Base-by-base conservation (phyloP, 1,140 invertebrate species). In the Wasmannia auropunctata region DNA sequence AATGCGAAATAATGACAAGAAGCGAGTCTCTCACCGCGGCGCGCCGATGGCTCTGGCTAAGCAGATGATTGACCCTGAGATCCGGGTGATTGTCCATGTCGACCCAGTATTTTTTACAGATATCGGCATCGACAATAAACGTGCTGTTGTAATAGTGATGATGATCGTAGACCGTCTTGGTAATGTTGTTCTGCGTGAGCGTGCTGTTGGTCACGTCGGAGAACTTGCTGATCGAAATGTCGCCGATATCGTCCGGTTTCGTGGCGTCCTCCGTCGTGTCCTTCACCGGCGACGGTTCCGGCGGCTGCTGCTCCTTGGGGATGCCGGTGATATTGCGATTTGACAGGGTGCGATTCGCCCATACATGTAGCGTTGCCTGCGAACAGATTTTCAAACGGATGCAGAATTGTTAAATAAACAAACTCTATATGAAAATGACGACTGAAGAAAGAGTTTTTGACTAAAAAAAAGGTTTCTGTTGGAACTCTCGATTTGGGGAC, bases 21-120 rank as follows among this genome's bases (percentile, higher is more conserved):
- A 65, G 37, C 37, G 46, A 91, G 46, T 96, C 97, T 96, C 97
- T 96, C 96, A 98, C 98, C 74, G 97, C 98, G 67, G 98, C 98
- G 86, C 98, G 96, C 49, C 98, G 96, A 93, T 99, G 97, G n/a
- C 98, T 98, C 84, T 97, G 96, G 62, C 98, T 99, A 16, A 99
- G 95, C 85, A 98, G 95, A 11, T 96, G 93, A 93, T 98, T 98
- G 0, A 96, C 93, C 54, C 96, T 96, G 0, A 96, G 93, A 86
- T 97, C 92, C 2, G 94, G 95, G 54, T 95, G 94, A 56, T 95
- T 95, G 10, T 96, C 96, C 87, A 98, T 95, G 90, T 98, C 96
- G 0, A 97, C 95, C 98, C 98, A 99, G 91, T 96, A 97, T 22
- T 95, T 93, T 8, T 96, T 94, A 11, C 96, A 97, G 72, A 96